Evolutionary conservation across 2,888 invertebrate species (phyloP).

Genomic region (Rhamnusium bicolor): DNA sequence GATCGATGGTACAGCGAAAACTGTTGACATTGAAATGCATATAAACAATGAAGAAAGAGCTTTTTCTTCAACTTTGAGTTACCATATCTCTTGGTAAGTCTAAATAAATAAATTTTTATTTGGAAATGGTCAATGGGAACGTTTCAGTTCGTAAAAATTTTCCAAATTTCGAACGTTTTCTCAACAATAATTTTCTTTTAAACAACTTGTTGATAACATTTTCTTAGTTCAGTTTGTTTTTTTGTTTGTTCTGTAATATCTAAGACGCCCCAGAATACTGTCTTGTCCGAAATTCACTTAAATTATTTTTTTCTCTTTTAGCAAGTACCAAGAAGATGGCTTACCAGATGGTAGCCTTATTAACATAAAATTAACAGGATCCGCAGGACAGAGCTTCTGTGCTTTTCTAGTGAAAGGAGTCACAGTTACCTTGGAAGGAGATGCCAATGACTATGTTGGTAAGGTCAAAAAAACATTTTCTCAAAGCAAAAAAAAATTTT

Average conservation of each 20-base stretch:
- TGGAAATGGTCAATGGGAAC: neutral
- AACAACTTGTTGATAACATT: no score
- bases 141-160: no score
- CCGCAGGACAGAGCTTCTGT: slow-evolving; percentile 99
- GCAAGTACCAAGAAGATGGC: slow-evolving; percentile 90
- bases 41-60: slow-evolving; percentile 95
- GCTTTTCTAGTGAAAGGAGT: slow-evolving; percentile 96
- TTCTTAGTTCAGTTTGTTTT: no score
- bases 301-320: no score
- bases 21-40: slow-evolving; percentile 81
- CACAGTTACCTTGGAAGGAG: slow-evolving; percentile 92
- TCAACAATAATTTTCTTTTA: no score
- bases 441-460: slow-evolving; percentile 99
- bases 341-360: slow-evolving; percentile 85
- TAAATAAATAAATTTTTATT: neutral
- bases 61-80: slow-evolving; percentile 94
- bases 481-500: neutral
- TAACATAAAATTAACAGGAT: slow-evolving; percentile 88
- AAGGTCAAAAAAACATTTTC: slow-evolving; percentile 56
- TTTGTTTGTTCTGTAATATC: no score
- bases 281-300: no score
- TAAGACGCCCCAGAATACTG: no score
- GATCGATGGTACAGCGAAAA: slow-evolving; percentile 80
- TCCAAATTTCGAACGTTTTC: no score
- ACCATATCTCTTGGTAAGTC: slow-evolving; percentile 92